phyloP scores from a whole-genome alignment of 1,140 invertebrate genomes.

The Aphelenchoides fujianensis region DNA sequence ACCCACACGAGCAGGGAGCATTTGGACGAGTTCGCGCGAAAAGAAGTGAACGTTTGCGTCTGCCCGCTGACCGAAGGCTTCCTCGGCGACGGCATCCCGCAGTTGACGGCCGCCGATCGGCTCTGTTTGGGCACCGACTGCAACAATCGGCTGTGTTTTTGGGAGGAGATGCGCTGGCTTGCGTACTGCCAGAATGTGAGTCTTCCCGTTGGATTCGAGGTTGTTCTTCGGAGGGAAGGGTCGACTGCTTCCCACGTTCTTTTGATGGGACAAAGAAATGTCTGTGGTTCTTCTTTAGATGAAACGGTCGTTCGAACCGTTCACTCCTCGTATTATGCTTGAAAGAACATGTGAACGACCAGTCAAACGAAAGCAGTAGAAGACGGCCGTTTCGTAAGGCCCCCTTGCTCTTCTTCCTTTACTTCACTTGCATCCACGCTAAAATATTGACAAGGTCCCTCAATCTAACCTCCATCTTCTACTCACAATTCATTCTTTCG shows the following conservation, averaged over 20 bases:
- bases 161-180: slow-evolving; percentile 61
- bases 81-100: slow-evolving; percentile 56
- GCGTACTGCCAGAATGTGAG: slow-evolving; percentile 58
- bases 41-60: slow-evolving; percentile 48
- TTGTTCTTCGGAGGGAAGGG: not conserved
- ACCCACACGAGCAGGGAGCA: slow-evolving; percentile 43
- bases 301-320: no score
- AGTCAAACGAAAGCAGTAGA: no score
- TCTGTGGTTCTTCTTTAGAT: no score
- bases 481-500: slow-evolving; percentile 5
- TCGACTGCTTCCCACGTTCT: not conserved
- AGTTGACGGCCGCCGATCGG: slow-evolving; percentile 25
- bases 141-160: slow-evolving; percentile 55
- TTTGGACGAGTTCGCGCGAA: slow-evolving; percentile 24
- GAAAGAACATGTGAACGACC: no score
- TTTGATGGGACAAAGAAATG: slow-evolving; percentile 16
- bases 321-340: no score
- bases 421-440: slow-evolving; percentile 15
- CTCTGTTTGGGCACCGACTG: slow-evolving; percentile 59
- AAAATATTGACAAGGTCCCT: not conserved
- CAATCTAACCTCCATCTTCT: slow-evolving; percentile 19
- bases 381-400: no score
- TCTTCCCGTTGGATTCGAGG: not conserved
- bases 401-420: no score
- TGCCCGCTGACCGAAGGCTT: slow-evolving; percentile 59